These are phyloP conservation scores for Acanthosoma haemorrhoidale DNA, from an alignment of 2,888 invertebrate species.

Conservation along the genomic window DNA sequence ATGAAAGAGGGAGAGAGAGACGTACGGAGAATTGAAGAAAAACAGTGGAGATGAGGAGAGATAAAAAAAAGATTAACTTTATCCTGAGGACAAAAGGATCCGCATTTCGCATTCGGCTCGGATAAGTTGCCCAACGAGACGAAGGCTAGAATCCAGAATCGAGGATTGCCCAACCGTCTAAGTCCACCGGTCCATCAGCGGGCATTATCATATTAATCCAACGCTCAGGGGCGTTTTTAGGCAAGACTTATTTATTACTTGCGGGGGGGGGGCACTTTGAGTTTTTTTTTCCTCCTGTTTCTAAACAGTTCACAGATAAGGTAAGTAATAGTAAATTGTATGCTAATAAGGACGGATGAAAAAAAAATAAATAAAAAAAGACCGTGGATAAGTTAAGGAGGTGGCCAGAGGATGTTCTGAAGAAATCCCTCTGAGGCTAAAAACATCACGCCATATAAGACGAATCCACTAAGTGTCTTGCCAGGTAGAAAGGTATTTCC, in stretches of 20 bases:
- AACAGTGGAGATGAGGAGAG: not conserved
- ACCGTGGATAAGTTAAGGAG: too few species aligned
- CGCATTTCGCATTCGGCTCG: slow-evolving; percentile 14
- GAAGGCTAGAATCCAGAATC: slow-evolving; percentile 3
- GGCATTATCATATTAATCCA: not conserved
- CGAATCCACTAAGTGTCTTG: slow-evolving; percentile 6
- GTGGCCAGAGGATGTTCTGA: too few species aligned
- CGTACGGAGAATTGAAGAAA: not conserved
- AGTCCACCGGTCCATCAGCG: not conserved
- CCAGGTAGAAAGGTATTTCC: not conserved
- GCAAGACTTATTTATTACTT: slow-evolving; percentile 3
- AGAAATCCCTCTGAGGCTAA: not conserved
- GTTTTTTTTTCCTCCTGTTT: too few species aligned
- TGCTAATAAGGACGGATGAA: not conserved
- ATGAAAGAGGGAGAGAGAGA: not conserved
- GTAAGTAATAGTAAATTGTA: slow-evolving; percentile 8
- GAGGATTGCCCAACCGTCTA: not conserved
- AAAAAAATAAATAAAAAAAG: not conserved
- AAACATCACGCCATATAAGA: not conserved
- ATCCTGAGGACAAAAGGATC: slow-evolving; percentile 12
- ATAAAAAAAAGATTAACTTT: slow-evolving; percentile 10
- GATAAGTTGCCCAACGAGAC: slow-evolving; percentile 2
- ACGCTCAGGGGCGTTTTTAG: not conserved
- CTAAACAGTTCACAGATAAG: not conserved
- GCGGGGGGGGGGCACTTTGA: not conserved